phyloP scores from a whole-genome alignment of 2,113 vertebrate species.

The Tinamus guttatus region DNA sequence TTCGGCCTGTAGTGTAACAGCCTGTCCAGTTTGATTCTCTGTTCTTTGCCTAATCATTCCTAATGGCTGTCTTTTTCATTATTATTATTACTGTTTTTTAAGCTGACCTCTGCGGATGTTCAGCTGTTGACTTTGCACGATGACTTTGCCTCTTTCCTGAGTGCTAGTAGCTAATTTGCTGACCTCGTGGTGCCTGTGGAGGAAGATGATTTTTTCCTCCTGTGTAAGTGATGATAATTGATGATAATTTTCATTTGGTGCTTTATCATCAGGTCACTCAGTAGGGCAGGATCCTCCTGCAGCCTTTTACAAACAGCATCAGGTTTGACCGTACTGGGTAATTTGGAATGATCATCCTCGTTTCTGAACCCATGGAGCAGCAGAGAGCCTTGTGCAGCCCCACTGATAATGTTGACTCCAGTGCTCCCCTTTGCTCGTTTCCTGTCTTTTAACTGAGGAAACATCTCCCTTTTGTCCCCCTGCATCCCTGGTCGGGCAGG shows the following conservation, averaged over 20 bases:
- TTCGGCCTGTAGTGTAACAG: not conserved
- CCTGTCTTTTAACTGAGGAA: not conserved
- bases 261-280: not conserved
- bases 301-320: not conserved
- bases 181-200: not conserved
- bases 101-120: not conserved
- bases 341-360: not conserved
- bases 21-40: not conserved
- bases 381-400: not conserved
- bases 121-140: not conserved
- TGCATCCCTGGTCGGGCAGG: not conserved
- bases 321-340: rapidly evolving
- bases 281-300: not conserved
- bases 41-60: not conserved
- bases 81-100: not conserved
- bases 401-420: not conserved
- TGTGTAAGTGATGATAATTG: not conserved
- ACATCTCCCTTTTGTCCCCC: not conserved
- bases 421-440: not conserved
- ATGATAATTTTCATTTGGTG: conserved; percentile 21
- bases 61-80: not conserved
- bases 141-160: not conserved
- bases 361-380: rapidly evolving
- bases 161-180: not conserved
- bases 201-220: not conserved